Evolutionary conservation across 2,888 invertebrate species (phyloP).

Genomic region (Ctena decussata): DNA sequence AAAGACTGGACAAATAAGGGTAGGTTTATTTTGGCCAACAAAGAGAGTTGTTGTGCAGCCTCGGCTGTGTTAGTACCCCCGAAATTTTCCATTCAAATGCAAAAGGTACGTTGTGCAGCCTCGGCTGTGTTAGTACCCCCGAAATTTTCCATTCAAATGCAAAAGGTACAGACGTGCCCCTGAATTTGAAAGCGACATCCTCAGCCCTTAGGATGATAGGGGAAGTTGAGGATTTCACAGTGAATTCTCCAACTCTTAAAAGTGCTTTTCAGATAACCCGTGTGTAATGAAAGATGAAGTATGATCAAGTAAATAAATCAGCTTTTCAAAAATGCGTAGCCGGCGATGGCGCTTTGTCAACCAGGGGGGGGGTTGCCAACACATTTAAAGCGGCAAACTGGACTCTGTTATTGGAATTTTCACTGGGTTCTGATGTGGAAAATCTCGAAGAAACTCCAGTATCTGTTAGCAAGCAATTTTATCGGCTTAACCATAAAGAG

Average conservation of each 20-base stretch:
- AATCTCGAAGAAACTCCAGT: background rate
- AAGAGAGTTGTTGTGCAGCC: background rate
- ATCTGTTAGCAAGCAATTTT: background rate
- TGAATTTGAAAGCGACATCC: background rate
- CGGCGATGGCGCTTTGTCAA: background rate
- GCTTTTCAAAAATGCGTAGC: background rate
- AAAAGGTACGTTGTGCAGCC: background rate
- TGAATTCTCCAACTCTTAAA: background rate
- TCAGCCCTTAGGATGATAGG: background rate
- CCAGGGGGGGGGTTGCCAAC: background rate
- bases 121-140: background rate
- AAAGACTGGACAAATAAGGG: background rate
- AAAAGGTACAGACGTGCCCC: too few species aligned
- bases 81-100: background rate
- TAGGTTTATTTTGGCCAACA: background rate
- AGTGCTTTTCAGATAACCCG: background rate
- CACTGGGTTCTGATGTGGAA: background rate
- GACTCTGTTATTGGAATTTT: background rate
- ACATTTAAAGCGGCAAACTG: background rate
- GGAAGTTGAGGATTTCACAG: background rate
- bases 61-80: background rate
- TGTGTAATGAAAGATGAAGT: background rate
- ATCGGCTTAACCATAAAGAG: slow-evolving; percentile 7
- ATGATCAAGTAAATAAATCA: background rate
- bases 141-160: background rate